Evolutionary conservation across 92 coral and sea anemone genomes (phyloP), one percentile per base, ranked within the genome.

Genomic region (Montipora capitata): DNA sequence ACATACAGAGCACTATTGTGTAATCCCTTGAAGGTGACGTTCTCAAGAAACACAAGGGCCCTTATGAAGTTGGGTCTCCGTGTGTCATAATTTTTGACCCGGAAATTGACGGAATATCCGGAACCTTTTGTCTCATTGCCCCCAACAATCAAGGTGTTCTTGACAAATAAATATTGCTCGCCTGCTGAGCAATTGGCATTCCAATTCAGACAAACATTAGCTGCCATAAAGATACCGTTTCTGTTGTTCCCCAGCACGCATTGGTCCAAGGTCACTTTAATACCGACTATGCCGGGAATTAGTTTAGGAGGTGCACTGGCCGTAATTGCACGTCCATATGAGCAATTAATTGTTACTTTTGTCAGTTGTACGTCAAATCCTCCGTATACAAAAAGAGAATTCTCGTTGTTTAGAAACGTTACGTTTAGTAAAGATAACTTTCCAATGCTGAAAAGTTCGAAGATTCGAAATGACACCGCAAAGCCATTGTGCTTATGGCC

Each of bases 1-100:
- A 67, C 39, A 15, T n/a, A 49, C 10, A 80, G 38, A 3, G 64
- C 75, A 2, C 51, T 4, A 12, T 67, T 6, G 44, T 27, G 65
- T 35, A 80, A 49, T 20, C 7, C 85, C 12, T 38, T 73, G 44
- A 80, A 80, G 0, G 85, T 80, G 16, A 80, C 85, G 65, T 80
- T 80, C 48, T 80, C 75, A 1, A 80, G 85, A 14, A 15, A 0
- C 6, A 80, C 2, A 0, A 2, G 3, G 3, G 52, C 64, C 20
- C 27, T 6, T 15, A 80, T 6, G 15, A n/a, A n/a, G 41, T 4
- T 13, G 5, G 76, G 76, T 43, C 57, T 43, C 18, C 3, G 7
- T 71, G 14, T 0, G 5, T 7, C 12, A 14, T 0, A 2, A 69
- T 40, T 0, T 17, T 73, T 5, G 16, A 71, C 57, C 6, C 12